These are phyloP conservation scores for Plectrocnemia conspersa DNA, from an alignment of 1,140 invertebrate species.

Conservation along the genomic window DNA sequence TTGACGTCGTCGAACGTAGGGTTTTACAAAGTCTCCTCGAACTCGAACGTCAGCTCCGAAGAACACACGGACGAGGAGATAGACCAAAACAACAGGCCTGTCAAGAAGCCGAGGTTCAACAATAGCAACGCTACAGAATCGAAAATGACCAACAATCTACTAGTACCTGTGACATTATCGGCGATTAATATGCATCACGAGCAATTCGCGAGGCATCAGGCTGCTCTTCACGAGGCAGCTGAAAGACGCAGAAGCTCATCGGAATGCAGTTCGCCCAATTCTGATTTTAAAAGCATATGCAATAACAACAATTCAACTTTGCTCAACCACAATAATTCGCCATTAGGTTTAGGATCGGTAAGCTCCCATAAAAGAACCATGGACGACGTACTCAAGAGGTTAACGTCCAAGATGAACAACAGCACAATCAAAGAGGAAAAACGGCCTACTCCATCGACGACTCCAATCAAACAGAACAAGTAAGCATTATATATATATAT, in stretches of 20 bases:
- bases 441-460: slow-evolving; percentile 61
- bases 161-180: slow-evolving; percentile 48
- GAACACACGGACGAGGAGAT: slow-evolving; percentile 58
- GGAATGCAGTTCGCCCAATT: slow-evolving; percentile 64
- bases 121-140: slow-evolving; percentile 34
- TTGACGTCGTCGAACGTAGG: slow-evolving; percentile 36
- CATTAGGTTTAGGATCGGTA: slow-evolving; percentile 40
- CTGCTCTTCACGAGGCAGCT: slow-evolving; percentile 35
- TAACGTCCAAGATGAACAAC: slow-evolving; percentile 74
- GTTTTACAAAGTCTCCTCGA: slow-evolving; percentile 54
- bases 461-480: slow-evolving; percentile 55
- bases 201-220: slow-evolving; percentile 37
- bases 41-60: slow-evolving; percentile 49
- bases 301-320: slow-evolving; percentile 51
- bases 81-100: slow-evolving; percentile 48
- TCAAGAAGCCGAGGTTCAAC: slow-evolving; percentile 49
- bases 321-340: slow-evolving; percentile 48
- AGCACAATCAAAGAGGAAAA: slow-evolving; percentile 62
- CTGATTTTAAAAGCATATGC: slow-evolving; percentile 54
- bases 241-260: slow-evolving; percentile 56
- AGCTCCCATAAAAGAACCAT: slow-evolving; percentile 63
- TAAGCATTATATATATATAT: slow-evolving; percentile 36
- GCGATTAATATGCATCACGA: slow-evolving; percentile 52
- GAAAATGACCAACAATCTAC: slow-evolving; percentile 51
- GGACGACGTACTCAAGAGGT: slow-evolving; percentile 79